Evolutionary conservation across 2,797 vertebrate species (phyloP).

Genomic region (Brachyalestes nurse): DNA sequence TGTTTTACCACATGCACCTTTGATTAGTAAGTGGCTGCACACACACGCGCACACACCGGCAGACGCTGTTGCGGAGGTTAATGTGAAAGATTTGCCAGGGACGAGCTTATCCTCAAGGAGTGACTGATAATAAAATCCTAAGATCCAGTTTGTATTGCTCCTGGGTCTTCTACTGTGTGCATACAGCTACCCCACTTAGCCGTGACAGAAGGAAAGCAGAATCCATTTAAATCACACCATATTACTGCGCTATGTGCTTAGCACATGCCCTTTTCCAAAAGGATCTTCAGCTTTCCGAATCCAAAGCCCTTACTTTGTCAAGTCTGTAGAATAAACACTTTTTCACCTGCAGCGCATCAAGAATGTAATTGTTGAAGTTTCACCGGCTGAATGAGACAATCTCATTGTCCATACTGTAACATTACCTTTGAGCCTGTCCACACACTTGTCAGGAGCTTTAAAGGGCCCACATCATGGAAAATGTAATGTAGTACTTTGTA

Average conservation of each 20-base stretch:
- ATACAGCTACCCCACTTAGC: slow-evolving; percentile 42
- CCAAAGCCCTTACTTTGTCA: slow-evolving; percentile 5
- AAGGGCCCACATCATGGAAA: neutral
- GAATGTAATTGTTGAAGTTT: neutral
- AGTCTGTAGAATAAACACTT: slow-evolving; percentile 30
- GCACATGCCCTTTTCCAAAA: slow-evolving; percentile 50
- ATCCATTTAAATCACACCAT: slow-evolving; percentile 59
- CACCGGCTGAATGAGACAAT: neutral
- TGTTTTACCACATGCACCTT: slow-evolving; percentile 36
- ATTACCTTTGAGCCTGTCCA: neutral
- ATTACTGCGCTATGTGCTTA: slow-evolving; percentile 56
- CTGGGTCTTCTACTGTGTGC: slow-evolving; percentile 43
- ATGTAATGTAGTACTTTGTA: neutral
- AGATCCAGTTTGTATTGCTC: slow-evolving; percentile 53
- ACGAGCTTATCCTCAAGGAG: slow-evolving; percentile 34
- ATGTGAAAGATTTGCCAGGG: slow-evolving; percentile 43
- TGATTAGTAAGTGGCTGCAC: neutral
- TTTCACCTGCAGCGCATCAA: slow-evolving; percentile 3
- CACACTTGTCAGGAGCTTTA: neutral
- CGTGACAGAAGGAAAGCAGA: slow-evolving; percentile 36
- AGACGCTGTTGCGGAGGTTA: slow-evolving; percentile 20
- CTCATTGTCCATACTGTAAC: neutral
- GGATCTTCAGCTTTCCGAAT: slow-evolving; percentile 35
- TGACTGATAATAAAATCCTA: slow-evolving; percentile 47
- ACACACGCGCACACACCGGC: neutral